phyloP scores from a whole-genome alignment of 2,113 vertebrate genomes.

The Pogona vitticeps region DNA sequence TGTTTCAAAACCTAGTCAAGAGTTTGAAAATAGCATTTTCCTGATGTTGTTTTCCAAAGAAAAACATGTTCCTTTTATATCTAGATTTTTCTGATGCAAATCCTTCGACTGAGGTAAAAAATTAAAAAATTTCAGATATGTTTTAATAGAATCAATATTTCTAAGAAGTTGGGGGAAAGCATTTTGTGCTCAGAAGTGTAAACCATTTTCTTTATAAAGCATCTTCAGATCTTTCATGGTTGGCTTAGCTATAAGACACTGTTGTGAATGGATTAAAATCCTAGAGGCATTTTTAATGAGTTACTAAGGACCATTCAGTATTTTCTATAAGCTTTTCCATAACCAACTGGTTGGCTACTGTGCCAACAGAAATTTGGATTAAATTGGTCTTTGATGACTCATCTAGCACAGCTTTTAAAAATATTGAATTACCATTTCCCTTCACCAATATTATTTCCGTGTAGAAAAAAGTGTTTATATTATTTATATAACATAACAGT shows the following conservation, averaged over 20 bases:
- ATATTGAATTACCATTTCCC: not conserved
- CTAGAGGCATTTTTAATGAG: not conserved
- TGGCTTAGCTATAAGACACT: not conserved
- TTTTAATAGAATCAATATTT: not conserved
- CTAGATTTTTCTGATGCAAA: not conserved
- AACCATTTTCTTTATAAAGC: not conserved
- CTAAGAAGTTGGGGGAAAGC: not conserved
- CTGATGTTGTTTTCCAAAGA: not conserved
- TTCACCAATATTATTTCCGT: not conserved
- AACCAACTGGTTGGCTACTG: not conserved
- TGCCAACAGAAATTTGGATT: too few species aligned
- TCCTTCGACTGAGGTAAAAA: not conserved
- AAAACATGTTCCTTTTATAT: constrained; percentile 26
- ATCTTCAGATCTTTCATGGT: not conserved
- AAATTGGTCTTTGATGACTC: too few species aligned
- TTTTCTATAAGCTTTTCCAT: not conserved
- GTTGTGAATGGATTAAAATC: not conserved
- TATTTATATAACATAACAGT: not conserved
- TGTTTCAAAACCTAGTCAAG: not conserved
- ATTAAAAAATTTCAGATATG: not conserved
- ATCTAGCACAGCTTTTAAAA: too few species aligned
- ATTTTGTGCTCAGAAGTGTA: not conserved
- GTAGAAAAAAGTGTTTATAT: not conserved
- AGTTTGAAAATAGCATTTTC: not conserved
- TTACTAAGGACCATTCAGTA: not conserved